Base-by-base conservation (phyloP, 2,113 vertebrate genomes). In the Procavia capensis region DNA sequence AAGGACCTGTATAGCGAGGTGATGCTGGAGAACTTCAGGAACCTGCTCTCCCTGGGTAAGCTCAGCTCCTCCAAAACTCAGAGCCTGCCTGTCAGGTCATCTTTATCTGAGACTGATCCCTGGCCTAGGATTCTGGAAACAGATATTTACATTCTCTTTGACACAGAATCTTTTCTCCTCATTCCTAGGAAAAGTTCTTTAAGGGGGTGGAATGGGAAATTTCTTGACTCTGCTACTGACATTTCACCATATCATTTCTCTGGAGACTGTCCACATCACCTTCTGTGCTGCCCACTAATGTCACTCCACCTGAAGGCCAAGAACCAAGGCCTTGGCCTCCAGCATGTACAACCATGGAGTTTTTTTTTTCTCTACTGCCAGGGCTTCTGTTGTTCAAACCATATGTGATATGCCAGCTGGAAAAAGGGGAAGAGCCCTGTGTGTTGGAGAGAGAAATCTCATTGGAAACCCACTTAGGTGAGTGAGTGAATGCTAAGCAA, bases 21-120 rank as follows among this genome's bases (percentile, higher is more conserved):
- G 63, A 91, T 88, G 93, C 83, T 97, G 90, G 96, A 96, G 83
- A 96, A 95, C 88, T 85, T 95, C 39, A 75, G 70, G 72, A 95
- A 97, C 72, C 57, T 97, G 82, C 45, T 45, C 41, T 88, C 86
- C 29, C 13, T 96, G 14, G 83, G 86, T 96, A 85, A 96, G 90
- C 36, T 16, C 22, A 20, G 29, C 54, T 83, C 36, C 31, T 43
- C 39, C 22, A 24, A 76, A 93, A 61, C 25, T 61, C 68, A 43
- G 31, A 84, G 36, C 16, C 78, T 80, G 22, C 43, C 63, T 5
- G 3, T 31, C 27, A 74, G 78, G 34, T 50, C 47, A 57, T 68
- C 27, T 36, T 91, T 50, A 63, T 68, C 16, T 87, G 47, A 27
- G 34, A 36, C 20, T 88, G 63, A 88, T 39, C 63, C 91, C 84